Conservation (phyloP, 2,888 invertebrate genomes). For the Phortica magna region DNA sequence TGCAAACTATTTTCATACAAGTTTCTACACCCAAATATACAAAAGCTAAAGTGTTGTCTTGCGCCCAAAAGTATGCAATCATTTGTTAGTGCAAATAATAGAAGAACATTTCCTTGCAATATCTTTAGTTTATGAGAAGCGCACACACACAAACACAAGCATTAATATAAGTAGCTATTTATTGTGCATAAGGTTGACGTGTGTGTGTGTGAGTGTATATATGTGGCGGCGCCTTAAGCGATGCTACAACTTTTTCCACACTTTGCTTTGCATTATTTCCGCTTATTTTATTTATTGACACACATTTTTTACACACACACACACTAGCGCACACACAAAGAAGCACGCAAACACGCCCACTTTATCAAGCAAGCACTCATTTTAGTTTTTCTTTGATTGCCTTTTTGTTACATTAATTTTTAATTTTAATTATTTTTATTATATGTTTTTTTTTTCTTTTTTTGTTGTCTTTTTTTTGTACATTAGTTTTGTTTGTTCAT, state of each 20-base stretch:
- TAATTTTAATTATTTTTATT: conserved; percentile 50
- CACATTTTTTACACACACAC: conserved; percentile 63
- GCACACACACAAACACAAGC: conserved; percentile 7
- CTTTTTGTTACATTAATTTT: conserved; percentile 32
- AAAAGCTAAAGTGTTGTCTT: conserved; percentile 51
- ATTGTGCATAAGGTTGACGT: neutral
- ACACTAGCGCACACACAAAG: conserved; percentile 26
- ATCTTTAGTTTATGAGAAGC: conserved; percentile 31
- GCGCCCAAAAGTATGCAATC: conserved; percentile 64
- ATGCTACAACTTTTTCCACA: conserved; percentile 54
- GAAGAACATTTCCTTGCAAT: conserved; percentile 11
- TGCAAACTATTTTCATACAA: conserved; percentile 55
- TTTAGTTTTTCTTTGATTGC: conserved; percentile 32
- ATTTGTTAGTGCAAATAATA: conserved; percentile 42
- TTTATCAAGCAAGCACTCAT: conserved; percentile 35
- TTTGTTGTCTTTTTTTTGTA: conserved; percentile 32
- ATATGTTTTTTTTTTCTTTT: conserved; percentile 55
- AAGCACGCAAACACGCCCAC: conserved; percentile 47
- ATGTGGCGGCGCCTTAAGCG: conserved; percentile 51
- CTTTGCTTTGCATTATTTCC: conserved; percentile 38
- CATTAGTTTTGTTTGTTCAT: conserved; percentile 39
- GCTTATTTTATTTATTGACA: conserved; percentile 68
- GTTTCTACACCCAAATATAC: conserved; percentile 45
- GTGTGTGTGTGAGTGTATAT: conserved; percentile 5
- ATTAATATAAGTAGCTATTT: conserved; percentile 20